Conservation (phyloP, 2,113 vertebrate genomes). For the Oncorhynchus keta region DNA sequence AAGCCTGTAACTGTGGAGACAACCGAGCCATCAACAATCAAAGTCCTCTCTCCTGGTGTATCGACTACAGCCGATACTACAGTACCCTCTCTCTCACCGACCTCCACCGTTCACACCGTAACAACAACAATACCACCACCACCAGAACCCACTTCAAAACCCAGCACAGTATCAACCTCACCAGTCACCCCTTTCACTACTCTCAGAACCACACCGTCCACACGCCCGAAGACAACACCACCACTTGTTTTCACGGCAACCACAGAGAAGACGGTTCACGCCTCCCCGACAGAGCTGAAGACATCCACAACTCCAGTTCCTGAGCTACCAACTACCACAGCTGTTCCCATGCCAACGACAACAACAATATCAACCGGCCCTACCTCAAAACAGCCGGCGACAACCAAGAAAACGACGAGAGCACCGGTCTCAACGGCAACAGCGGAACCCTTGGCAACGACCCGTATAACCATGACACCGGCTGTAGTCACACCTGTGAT, state of each 20-base stretch:
- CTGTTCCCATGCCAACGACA: constrained; percentile 33
- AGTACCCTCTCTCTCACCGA: constrained; percentile 1
- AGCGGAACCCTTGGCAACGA: constrained; percentile 8
- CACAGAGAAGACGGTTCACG: constrained; percentile 38
- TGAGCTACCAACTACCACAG: constrained; percentile 17
- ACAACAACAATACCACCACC: constrained; percentile 16
- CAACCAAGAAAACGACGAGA: constrained; percentile 51
- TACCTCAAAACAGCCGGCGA: constrained; percentile 43
- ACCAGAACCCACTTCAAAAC: constrained; percentile 27
- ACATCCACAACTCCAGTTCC: constrained; percentile 38
- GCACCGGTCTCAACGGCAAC: constrained; percentile 32
- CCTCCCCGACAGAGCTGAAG: constrained; percentile 24
- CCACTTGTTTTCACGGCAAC: constrained; percentile 19
- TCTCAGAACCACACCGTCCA: constrained; percentile 43
- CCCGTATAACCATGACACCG: constrained; percentile 19
- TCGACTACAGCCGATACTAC: constrained; percentile 45
- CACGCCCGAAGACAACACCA: constrained; percentile 28
- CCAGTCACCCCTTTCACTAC: constrained; percentile 40
- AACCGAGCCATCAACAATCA: constrained; percentile 25
- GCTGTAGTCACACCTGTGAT: constrained; percentile 18
- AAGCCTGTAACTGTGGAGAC: constrained; percentile 31
- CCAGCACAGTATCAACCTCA: constrained; percentile 43
- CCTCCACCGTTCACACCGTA: constrained; percentile 32
- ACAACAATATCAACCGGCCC: constrained; percentile 48
- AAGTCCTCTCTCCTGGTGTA: constrained; percentile 25